Evolutionary conservation across 2,797 vertebrate genomes (phyloP).

Genomic region (Podarcis siculus): DNA sequence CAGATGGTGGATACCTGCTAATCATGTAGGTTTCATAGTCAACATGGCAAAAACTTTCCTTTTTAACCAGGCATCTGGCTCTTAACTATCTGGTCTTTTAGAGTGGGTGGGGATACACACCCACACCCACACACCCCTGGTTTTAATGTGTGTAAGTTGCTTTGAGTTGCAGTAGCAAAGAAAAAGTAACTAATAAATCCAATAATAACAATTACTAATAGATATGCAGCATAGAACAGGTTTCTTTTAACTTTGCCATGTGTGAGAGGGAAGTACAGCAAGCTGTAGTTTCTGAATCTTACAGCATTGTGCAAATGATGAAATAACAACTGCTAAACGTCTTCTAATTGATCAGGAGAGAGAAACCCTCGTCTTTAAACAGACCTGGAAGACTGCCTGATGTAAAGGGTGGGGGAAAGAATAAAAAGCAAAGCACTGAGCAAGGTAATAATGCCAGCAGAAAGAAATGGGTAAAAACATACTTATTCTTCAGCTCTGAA

Average conservation of each 20-base stretch:
- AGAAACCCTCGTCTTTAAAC: background rate
- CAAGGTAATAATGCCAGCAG: background rate
- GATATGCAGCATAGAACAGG: background rate
- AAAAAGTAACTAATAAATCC: too few relatives aligned
- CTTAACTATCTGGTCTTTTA: too few relatives aligned
- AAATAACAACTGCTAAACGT: too few relatives aligned
- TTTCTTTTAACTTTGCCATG: background rate
- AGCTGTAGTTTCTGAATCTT: background rate
- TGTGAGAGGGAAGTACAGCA: too few relatives aligned
- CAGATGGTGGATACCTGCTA: too few relatives aligned
- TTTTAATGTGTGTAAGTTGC: too few relatives aligned
- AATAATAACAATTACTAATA: background rate
- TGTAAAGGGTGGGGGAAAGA: accelerated
- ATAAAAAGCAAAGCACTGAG: background rate
- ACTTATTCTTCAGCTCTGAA: conserved; percentile 98
- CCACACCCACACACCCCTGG: too few relatives aligned
- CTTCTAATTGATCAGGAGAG: background rate
- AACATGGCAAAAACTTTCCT: background rate
- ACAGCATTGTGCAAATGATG: background rate
- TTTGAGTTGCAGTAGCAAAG: too few relatives aligned
- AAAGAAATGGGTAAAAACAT: conserved; percentile 60
- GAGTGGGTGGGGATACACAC: too few relatives aligned
- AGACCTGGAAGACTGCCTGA: background rate
- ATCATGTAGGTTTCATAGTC: background rate
- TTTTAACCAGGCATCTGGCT: too few relatives aligned